Base-by-base conservation (phyloP, 2,888 invertebrate species). In the Pedicia rivosa region DNA sequence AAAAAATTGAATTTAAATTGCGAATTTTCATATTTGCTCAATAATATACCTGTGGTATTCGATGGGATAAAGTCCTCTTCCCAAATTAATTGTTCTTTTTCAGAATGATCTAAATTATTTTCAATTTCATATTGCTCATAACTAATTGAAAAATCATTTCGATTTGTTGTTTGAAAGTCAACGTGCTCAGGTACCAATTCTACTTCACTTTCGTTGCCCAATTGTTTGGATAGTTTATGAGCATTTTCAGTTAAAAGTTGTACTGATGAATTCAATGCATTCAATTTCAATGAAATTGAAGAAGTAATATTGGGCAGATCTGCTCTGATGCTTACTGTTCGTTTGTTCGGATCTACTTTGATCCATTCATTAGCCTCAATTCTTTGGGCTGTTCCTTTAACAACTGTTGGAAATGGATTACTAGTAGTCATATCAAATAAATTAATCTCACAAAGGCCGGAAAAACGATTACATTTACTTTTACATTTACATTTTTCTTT, bases 161-260 rank as follows among this genome's bases (percentile, higher is more conserved):
- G n/a, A n/a, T n/a, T n/a, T n/a, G n/a, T n/a, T n/a, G n/a, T 36
- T 34, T 27, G 32, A 27, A 13, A 36, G 20, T 9, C 47, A 27
- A 22, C 40, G 9, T 17, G 45, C 36, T 5, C 44, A 39, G 6
- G 43, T 25, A 33, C 44, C 40, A 20, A 39, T 19, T 28, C 43
- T 16, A 5, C 8, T 14, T n/a, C n/a, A 24, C 14, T 13, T 26
- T 26, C 17, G 10, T 24, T 13, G 14, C 48, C 54, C 33, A 59
- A 51, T 31, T 53, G 52, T 29, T 52, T 52, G 1, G 56, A 53
- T 35, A 56, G 49, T 10, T 48, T 53, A 41, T 56, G 53, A 4
- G 57, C 49, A 32, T 57, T 57, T 20, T 57, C 52, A 4, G 57
- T 57, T 10, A 57, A 52, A 32, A 60, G 58, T 2, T 47, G 53